A percentile compares a stretch with the other conserved stretches of the same genome.
phyloP scores from a whole-genome alignment of 2,888 invertebrate species.

The Antheraea yamamai region DNA sequence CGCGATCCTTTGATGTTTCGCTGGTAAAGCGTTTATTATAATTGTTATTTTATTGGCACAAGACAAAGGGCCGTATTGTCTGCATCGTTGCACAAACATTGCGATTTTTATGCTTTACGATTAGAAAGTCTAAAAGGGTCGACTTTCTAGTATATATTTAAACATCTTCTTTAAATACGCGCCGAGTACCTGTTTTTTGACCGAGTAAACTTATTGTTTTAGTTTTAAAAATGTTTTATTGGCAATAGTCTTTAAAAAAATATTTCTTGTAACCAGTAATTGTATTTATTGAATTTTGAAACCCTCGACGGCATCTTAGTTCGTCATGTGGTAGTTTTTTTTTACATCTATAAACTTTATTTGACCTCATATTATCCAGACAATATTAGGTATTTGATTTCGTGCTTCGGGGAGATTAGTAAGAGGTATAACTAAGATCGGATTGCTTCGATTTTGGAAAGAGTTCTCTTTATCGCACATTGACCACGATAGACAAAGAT shows the following conservation, averaged over 20 bases:
- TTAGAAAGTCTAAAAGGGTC: constrained; percentile 57
- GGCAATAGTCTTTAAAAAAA: not conserved
- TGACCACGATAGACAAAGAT: too few relatives aligned
- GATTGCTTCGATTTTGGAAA: too few relatives aligned
- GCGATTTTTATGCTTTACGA: constrained; percentile 50
- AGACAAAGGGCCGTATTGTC: constrained; percentile 23
- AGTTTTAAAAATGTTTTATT: not conserved
- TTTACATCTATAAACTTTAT: too few relatives aligned
- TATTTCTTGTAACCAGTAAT: too few relatives aligned
- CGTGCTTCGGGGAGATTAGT: too few relatives aligned
- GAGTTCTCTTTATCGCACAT: too few relatives aligned
- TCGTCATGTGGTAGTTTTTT: too few relatives aligned
- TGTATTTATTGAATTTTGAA: too few relatives aligned
- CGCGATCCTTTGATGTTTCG: constrained; percentile 27
- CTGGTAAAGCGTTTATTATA: constrained; percentile 37
- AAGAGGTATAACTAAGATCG: too few relatives aligned
- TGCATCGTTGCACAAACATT: constrained; percentile 50
- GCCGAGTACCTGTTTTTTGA: not conserved
- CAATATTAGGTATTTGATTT: too few relatives aligned
- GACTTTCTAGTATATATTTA: constrained; percentile 38
- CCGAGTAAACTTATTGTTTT: not conserved
- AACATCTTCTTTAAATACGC: constrained; percentile 27
- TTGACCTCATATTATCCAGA: too few relatives aligned
- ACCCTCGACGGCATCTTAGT: too few relatives aligned
- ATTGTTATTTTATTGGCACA: constrained; percentile 38